Conservation (phyloP, 2,797 vertebrate species). For the Meriones psammophilus region DNA sequence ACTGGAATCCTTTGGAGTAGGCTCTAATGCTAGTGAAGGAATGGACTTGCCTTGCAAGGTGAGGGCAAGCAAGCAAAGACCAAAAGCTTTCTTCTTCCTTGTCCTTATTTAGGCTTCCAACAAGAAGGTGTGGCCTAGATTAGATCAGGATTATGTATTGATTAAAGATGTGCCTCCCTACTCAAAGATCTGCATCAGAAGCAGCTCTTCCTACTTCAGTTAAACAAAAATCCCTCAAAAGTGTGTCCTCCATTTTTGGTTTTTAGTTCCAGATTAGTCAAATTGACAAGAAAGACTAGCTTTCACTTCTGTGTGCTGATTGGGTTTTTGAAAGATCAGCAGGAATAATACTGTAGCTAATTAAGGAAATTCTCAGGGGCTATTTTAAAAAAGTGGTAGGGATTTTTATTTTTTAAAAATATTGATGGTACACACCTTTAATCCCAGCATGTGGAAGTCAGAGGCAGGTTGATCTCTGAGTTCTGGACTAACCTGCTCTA, state of each 20-base stretch:
- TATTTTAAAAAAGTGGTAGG: background rate
- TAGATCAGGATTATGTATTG: background rate
- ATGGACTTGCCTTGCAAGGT: background rate
- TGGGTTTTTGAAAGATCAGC: background rate
- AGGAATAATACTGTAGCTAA: background rate
- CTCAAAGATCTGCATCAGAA: background rate
- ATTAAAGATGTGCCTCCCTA: background rate
- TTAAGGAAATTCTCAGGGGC: background rate
- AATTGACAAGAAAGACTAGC: background rate
- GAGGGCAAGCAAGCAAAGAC: background rate
- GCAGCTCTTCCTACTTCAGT: background rate
- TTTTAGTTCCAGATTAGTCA: background rate
- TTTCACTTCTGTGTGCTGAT: background rate
- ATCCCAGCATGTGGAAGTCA: background rate
- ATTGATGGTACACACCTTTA: background rate
- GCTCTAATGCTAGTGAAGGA: background rate
- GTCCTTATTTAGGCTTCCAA: background rate
- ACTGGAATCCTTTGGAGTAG: too few relatives aligned
- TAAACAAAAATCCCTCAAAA: background rate
- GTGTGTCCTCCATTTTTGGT: background rate
- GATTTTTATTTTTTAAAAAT: background rate
- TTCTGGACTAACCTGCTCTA: background rate
- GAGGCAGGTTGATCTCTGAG: background rate
- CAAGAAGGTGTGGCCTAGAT: background rate
- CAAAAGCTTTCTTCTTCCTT: background rate